Evolutionary conservation across 2,113 vertebrate species (phyloP), one percentile per base, ranked within the genome.

Genomic region (Scopus umbretta): DNA sequence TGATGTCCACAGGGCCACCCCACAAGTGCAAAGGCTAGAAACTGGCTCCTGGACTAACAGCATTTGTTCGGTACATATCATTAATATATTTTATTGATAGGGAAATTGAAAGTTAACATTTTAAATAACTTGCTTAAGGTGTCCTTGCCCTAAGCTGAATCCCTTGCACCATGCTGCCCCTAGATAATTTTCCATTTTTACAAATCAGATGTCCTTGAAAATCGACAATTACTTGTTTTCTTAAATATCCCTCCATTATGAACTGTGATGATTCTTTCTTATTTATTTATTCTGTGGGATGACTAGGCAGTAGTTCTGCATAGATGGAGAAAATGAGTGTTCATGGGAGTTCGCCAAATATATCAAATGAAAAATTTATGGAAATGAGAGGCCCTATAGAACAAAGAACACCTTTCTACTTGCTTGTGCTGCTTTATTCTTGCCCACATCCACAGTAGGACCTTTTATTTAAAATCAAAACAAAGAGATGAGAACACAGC

Each of bases 391-490:
- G 32, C 14, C 15, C 17, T 91, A 2, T 18, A 80, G 36, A 91
- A 81, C 23, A 94, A 93, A 85, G 25, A 89, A 42, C 17, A 38
- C 19, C 30, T 63, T 96, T 89, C 61, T 82, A 9, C 47, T 89
- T 75, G 29, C 29, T 94, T 91, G 30, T 56, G 34, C 16, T 63
- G 19, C 32, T 87, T 95, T 81, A 38, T 87, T 91, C 49, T 92
- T 89, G 32, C 38, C n/a, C 43, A 87, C 29, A 85, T 66, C 20
- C 36, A 80, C 53, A 87, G 75, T 0, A 72, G 11, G 53, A 75
- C 23, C 8, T 92, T 86, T 75, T 84, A 65, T 94, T 91, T 91
- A 62, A 58, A 94, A 94, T 75, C 45, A 82, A 92, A 91, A 85
- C 36, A 91, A 87, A 91, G 91, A 53, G 19, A 91, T 38, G 49